Conservation (phyloP, 2,888 invertebrate genomes). For the Phalangium opilio region DNA sequence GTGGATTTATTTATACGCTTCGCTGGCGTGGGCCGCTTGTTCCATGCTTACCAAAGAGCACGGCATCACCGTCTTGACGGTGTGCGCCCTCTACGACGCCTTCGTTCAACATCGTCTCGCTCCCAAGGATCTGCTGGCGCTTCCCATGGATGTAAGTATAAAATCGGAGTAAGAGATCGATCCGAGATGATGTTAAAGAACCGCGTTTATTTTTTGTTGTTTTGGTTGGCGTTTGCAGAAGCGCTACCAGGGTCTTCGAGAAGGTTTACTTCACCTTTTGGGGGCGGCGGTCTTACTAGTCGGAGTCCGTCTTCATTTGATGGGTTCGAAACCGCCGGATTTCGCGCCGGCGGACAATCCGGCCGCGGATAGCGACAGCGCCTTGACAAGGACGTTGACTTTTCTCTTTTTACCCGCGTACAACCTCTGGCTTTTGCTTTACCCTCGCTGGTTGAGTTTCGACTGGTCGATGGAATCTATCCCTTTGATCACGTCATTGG, state of each 20-base stretch:
- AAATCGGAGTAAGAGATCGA: background rate
- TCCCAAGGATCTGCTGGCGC: slow-evolving; percentile 9
- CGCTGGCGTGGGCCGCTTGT: slow-evolving; percentile 49
- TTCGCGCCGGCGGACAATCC: slow-evolving; percentile 95
- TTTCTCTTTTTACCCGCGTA: slow-evolving; percentile 82
- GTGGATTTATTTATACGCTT: slow-evolving; percentile 41
- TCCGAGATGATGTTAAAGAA: too few relatives aligned
- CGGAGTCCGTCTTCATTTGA: slow-evolving; percentile 59
- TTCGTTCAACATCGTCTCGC: slow-evolving; percentile 38
- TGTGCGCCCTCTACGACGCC: slow-evolving; percentile 78
- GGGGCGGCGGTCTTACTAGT: slow-evolving; percentile 52
- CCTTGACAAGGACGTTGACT: slow-evolving; percentile 67
- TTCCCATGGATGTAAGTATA: slow-evolving; percentile 10
- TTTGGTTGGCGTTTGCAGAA: slow-evolving; percentile 12
- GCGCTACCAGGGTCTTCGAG: slow-evolving; percentile 26
- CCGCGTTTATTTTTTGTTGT: too few relatives aligned
- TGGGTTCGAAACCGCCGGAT: slow-evolving; percentile 49
- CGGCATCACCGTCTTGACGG: slow-evolving; percentile 75
- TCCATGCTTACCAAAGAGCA: slow-evolving; percentile 91
- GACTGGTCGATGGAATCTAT: slow-evolving; percentile 99
- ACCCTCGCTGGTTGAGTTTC: slow-evolving; percentile 76
- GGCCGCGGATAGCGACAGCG: slow-evolving; percentile 66
- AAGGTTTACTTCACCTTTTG: slow-evolving; percentile 37
- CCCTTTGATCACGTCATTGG: slow-evolving; percentile 58
- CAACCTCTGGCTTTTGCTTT: slow-evolving; percentile 71